These are phyloP conservation scores for Adineta ricciae DNA, from an alignment of 2,888 invertebrate species.

Conservation along the genomic window DNA sequence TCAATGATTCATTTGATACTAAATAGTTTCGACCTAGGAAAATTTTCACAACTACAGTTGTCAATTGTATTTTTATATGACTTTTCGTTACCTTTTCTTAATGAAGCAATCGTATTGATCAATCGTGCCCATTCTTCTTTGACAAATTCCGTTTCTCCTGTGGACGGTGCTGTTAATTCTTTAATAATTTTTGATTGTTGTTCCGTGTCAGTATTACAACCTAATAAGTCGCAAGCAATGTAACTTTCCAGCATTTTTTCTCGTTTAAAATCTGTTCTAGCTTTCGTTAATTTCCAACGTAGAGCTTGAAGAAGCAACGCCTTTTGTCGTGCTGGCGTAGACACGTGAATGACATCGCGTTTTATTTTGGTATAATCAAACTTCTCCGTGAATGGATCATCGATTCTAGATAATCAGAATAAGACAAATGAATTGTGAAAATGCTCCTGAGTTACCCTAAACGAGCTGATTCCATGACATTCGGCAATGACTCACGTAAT, in stretches of 20 bases:
- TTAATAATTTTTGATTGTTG: conserved; percentile 43
- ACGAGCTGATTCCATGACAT: neutral
- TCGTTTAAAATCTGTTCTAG: conserved; percentile 37
- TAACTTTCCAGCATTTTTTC: conserved; percentile 44
- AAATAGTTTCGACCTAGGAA: conserved; percentile 46
- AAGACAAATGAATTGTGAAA: too few relatives aligned
- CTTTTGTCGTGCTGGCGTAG: conserved; percentile 48
- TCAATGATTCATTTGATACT: conserved; percentile 44
- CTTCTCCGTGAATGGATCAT: conserved; percentile 20
- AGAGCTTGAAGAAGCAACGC: conserved; percentile 56
- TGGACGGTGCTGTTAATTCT: conserved; percentile 39
- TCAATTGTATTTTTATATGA: too few relatives aligned
- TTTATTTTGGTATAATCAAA: conserved; percentile 51
- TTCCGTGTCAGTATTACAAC: conserved; percentile 42
- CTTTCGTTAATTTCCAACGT: conserved; percentile 53
- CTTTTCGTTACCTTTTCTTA: conserved; percentile 55
- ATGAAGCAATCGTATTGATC: conserved; percentile 59
- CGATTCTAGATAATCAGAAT: neutral
- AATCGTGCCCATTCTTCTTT: conserved; percentile 57
- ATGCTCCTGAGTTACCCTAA: too few relatives aligned
- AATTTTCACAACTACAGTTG: too few relatives aligned
- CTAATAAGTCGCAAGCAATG: conserved; percentile 47
- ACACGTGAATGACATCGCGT: conserved; percentile 39
- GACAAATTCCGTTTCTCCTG: conserved; percentile 39
- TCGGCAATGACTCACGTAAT: neutral